Evolutionary conservation across 2,888 invertebrate species (phyloP), one percentile per base, ranked within the genome.

Genomic region (Eristalinus aeneus): DNA sequence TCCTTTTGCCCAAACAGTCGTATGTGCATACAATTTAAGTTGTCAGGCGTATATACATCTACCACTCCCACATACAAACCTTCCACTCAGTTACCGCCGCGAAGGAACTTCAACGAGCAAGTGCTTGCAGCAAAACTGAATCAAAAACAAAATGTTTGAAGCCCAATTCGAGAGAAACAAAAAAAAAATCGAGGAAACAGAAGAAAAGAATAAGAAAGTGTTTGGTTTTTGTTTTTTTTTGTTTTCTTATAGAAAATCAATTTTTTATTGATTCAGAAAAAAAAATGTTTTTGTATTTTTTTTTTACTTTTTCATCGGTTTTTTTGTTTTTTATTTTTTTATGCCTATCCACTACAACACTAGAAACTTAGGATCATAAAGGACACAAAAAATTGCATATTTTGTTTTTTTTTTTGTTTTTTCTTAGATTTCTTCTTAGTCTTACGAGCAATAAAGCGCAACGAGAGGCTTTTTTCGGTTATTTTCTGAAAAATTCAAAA

Each of bases 211-310:
- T 46, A 88, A 89, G 88, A 89, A 84, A 74, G 61, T 16, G 27
- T 20, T 0, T 22, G 11, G 46, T 31, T 85, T 80, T 77, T 61
- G 63, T 87, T 91, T 87, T 84, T 87, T 91, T 91, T 90, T 90
- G 90, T 91, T 88, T 91, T 91, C 91, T 91, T 91, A 91, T 90
- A 91, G 91, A 91, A 91, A 91, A 91, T 91, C 91, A 91, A 91
- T 91, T 90, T 89, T 91, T 91, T 91, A 91, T 91, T 91, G 90
- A 91, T 90, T 91, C 91, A 91, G 91, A 91, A 91, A 91, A 90
- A 91, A 90, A 90, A 23, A 81, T 89, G 88, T 89, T 89, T 90
- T 90, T 89, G 87, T 89, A 89, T 89, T 89, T 89, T 89, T 74
- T 81, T 76, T 63, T 22, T 32, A 36, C 67, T 74, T 82, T 81